Base-by-base conservation (phyloP, 1,140 invertebrate species). In the Ceratoteleas bidentatus region DNA sequence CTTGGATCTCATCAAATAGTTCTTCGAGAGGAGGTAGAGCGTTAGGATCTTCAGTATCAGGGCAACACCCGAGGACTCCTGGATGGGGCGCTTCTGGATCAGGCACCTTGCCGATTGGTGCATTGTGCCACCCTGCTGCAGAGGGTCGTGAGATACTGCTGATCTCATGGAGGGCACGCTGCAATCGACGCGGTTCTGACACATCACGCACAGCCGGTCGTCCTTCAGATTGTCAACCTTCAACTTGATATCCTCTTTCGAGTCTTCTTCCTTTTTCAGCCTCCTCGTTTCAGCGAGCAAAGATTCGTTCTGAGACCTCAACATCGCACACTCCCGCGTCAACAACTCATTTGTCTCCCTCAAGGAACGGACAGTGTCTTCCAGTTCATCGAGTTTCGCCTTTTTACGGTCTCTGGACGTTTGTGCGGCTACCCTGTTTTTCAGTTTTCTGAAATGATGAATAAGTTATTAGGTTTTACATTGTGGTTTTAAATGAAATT, bases 401-500 rank as follows among this genome's bases (percentile, higher is more conserved):
- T 99, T 99, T 87, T 99, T 99, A n/a, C 97, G 93, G 90, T 99
- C 98, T 58, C 98, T 93, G 0, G 98, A 99, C 45, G 96, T 98
- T 90, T 99, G 98, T n/a, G 98, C 98, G 40, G 98, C 98, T 11
- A 99, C 97, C 85, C 98, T 93, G 89, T 99, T 99, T 90, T 99
- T 99, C 81, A 99, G 88, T 92, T 99, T 99, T 89, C 98, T 98
- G 32, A 0, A 87, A 58, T 90, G 1, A 24, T 24, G 24, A 24
- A 24, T 24, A 24, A 24, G 24, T 24, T 24, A 24, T 24, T 24
- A 24, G 24, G 1, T 24, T 24, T 24, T n/a, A n/a, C n/a, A n/a
- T n/a, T n/a, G n/a, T n/a, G n/a, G n/a, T n/a, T n/a, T n/a, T n/a
- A n/a, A n/a, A n/a, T n/a, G n/a, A n/a, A n/a, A n/a, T n/a, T n/a